A percentile compares a stretch with the other conserved stretches of the same genome.
Conservation (phyloP, 2,797 vertebrate genomes). For the Nannoperca australis region DNA sequence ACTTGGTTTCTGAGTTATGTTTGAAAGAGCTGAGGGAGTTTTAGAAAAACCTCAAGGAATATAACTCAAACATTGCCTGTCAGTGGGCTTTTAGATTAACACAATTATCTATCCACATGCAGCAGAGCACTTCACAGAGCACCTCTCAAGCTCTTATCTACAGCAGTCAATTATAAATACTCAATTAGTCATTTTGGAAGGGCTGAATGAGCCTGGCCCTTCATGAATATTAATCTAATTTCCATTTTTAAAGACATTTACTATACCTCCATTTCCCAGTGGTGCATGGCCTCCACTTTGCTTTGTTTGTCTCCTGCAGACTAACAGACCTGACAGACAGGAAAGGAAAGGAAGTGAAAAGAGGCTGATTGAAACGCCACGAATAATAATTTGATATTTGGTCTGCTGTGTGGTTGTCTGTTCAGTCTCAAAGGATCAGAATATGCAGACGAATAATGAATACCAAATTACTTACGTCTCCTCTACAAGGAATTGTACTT, state of each 20-base stretch:
- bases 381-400: slow-evolving; percentile 46
- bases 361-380: slow-evolving; percentile 23
- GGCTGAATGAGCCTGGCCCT: slow-evolving; percentile 41
- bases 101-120: slow-evolving; percentile 59
- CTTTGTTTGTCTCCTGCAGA: slow-evolving; percentile 37
- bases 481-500: neutral
- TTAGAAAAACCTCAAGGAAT: slow-evolving; percentile 51
- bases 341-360: slow-evolving; percentile 20
- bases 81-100: slow-evolving; percentile 52
- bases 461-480: slow-evolving; percentile 10
- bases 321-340: neutral
- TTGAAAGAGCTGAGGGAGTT: slow-evolving; percentile 26
- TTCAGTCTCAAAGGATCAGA: slow-evolving; percentile 18
- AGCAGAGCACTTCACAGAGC: slow-evolving; percentile 28
- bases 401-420: neutral
- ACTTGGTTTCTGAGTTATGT: slow-evolving; percentile 28
- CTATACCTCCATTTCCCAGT: slow-evolving; percentile 5
- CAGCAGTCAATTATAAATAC: slow-evolving; percentile 60
- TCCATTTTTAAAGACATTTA: slow-evolving; percentile 25
- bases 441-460: slow-evolving; percentile 28
- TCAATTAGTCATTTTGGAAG: slow-evolving; percentile 44
- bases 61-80: slow-evolving; percentile 31
- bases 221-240: slow-evolving; percentile 47
- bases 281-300: slow-evolving; percentile 7
- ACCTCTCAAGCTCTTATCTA: slow-evolving; percentile 50